These are phyloP conservation scores for Pygoscelis adeliae DNA, from an alignment of 2,113 vertebrate species.

Conservation along the genomic window DNA sequence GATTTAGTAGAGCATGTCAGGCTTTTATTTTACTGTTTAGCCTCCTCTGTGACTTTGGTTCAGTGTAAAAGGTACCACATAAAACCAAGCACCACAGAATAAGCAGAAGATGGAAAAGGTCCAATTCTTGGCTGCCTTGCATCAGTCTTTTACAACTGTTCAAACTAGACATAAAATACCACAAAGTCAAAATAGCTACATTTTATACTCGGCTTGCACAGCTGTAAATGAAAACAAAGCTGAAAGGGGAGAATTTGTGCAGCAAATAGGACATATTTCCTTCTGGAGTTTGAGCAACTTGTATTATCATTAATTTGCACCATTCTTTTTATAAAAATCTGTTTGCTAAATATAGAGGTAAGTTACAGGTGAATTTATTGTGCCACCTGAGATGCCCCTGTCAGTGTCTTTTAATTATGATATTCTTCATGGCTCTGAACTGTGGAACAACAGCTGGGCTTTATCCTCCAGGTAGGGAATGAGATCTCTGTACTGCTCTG, in stretches of 20 bases:
- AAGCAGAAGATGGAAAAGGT: not conserved
- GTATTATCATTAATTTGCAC: not conserved
- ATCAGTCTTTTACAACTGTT: not conserved
- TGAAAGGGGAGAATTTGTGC: not conserved
- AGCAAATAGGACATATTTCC: not conserved
- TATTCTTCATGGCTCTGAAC: not conserved
- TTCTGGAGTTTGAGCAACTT: not conserved
- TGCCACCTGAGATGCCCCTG: not conserved
- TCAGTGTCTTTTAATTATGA: not conserved
- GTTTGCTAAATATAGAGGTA: not conserved
- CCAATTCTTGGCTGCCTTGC: not conserved
- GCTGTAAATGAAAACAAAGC: not conserved
- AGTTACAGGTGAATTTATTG: not conserved
- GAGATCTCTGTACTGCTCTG: not conserved
- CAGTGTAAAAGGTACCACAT: not conserved
- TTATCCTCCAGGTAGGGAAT: not conserved
- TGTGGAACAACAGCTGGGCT: not conserved
- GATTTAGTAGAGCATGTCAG: conserved; percentile 22
- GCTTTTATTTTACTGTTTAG: conserved; percentile 33
- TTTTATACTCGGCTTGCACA: not conserved
- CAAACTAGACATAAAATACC: not conserved
- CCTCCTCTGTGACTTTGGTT: not conserved
- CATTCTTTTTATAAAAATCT: not conserved
- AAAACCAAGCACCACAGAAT: not conserved
- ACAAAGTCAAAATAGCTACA: not conserved